These are phyloP conservation scores for Cryptus viduatorius DNA, from an alignment of 2,888 invertebrate species.

Conservation along the genomic window DNA sequence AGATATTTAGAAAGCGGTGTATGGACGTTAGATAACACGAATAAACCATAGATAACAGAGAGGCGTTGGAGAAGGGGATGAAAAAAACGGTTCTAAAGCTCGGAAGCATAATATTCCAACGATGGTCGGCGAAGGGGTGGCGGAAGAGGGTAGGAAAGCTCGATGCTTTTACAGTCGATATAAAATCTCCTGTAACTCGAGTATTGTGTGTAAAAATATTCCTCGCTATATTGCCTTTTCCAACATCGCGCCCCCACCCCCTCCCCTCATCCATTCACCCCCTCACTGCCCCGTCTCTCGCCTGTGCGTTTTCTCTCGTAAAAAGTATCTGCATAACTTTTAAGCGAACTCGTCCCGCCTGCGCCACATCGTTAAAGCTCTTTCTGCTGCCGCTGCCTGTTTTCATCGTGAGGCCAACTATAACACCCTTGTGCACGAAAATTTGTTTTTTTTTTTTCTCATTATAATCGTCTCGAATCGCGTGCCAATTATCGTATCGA, in stretches of 20 bases:
- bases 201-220: slow-evolving; percentile 69
- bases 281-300: neutral
- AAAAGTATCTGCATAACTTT: slow-evolving; percentile 72
- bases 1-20: neutral
- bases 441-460: neutral
- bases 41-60: neutral
- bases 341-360: slow-evolving; percentile 61
- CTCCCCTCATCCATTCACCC: neutral
- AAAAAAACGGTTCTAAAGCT: slow-evolving; percentile 29
- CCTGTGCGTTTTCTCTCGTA: slow-evolving; percentile 60
- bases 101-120: slow-evolving; percentile 42
- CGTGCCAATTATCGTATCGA: neutral
- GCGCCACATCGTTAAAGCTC: slow-evolving; percentile 61
- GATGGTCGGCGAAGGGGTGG: slow-evolving; percentile 18
- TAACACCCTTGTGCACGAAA: neutral
- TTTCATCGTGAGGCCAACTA: neutral
- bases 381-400: slow-evolving; percentile 14
- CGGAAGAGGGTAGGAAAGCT: slow-evolving; percentile 42
- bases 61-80: neutral
- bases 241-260: slow-evolving; percentile 6
- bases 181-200: slow-evolving; percentile 69
- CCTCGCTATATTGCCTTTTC: slow-evolving; percentile 66
- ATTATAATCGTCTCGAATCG: neutral
- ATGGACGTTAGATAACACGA: slow-evolving; percentile 1
- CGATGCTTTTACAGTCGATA: slow-evolving; percentile 69